These are phyloP conservation scores for Acrossocheilus wenchowensis DNA, from an alignment of 2,797 vertebrate species.

Conservation along the genomic window DNA sequence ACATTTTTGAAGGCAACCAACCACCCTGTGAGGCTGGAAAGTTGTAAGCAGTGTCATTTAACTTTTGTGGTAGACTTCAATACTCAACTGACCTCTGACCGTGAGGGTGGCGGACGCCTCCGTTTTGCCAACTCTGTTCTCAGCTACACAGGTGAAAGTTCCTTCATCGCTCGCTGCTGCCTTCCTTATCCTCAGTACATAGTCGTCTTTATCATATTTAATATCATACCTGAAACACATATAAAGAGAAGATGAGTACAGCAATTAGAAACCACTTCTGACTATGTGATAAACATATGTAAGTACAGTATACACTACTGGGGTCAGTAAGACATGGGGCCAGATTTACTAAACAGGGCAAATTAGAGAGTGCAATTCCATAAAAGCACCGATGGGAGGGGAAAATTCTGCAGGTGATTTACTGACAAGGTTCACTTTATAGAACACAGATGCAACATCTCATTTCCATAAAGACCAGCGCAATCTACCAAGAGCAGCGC, in stretches of 20 bases:
- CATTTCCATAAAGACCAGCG: no score
- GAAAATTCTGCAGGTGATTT: no score
- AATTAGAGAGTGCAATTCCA: no score
- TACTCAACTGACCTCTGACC: constrained; percentile 87
- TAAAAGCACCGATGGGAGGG: no score
- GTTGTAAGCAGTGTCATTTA: background rate
- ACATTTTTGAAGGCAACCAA: background rate
- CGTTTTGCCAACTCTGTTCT: constrained; percentile 95
- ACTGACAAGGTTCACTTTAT: no score
- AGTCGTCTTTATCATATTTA: constrained; percentile 96
- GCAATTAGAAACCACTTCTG: background rate
- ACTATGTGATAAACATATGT: background rate
- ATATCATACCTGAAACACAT: constrained; percentile 88
- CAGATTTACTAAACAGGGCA: no score
- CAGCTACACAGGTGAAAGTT: constrained; percentile 90
- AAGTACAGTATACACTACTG: background rate
- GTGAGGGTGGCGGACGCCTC: constrained; percentile 93
- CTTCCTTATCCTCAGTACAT: constrained; percentile 94
- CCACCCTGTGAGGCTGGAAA: no score
- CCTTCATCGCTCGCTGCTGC: constrained; percentile 87
- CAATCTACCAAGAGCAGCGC: no score
- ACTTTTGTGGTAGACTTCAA: background rate
- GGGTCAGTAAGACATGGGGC: background rate
- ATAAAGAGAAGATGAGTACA: background rate
- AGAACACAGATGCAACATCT: no score